Evolutionary conservation across 1,140 invertebrate species (phyloP), one percentile per base, ranked within the genome.

Genomic region (Coelopa frigida): DNA sequence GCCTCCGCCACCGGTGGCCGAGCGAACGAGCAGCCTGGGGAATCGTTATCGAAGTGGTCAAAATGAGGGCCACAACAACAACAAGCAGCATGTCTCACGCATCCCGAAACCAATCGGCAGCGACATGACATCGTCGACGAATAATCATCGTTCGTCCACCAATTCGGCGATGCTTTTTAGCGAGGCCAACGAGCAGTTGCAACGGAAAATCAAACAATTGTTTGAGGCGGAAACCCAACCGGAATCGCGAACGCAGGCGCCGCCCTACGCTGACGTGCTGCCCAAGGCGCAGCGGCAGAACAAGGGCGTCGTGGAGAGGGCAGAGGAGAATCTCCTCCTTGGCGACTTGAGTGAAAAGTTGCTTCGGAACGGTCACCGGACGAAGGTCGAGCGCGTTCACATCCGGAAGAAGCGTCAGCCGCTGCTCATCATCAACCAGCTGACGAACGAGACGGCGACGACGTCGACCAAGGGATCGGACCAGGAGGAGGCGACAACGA

Each of bases 331-430:
- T 8, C 27, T 29, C 27, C 27, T n/a, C n/a, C 27, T n/a, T n/a
- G n/a, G n/a, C n/a, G n/a, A n/a, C n/a, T 17, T 24, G 3, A 17
- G 5, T 7, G 27, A 33, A 12, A 43, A 24, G 15, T 12, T 44
- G 21, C 14, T 38, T 1, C 38, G 42, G 6, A 43, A 38, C 14
- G 36, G 29, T 7, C 47, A 58, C 7, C 54, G 52, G 38, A n/a
- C 10, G 0, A 66, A 64, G 22, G 26, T 59, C 26, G 57, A 60
- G 11, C 54, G 59, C 5, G 46, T 65, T 6, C 61, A 60, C 23
- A 59, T 66, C 44, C 59, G 59, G 6, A 65, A 64, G 36, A 66
- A 66, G 43, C 52, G 61, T 2, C 55, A 66, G 22, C 50, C 59
- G 2, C 27, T 66, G 18, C 50, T 57, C n/a, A 62, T 65, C 0